A percentile compares a stretch with the other conserved stretches of the same genome.
Conservation (phyloP, 1,140 invertebrate species). For the Mesaphorura yosii region DNA sequence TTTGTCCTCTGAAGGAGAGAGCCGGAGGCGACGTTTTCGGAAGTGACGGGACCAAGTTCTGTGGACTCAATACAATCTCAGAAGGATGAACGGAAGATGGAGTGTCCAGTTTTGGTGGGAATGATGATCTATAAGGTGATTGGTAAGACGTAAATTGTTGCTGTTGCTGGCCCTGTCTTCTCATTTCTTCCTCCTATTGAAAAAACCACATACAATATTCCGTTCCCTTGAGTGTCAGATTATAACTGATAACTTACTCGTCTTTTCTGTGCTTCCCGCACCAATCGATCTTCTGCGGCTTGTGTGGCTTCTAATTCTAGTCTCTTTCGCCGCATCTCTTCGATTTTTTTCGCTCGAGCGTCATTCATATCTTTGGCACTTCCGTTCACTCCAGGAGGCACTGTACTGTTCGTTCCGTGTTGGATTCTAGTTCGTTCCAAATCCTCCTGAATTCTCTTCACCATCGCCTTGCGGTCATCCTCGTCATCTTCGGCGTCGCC, state of each 20-base stretch:
- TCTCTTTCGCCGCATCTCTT: slow-evolving; percentile 44
- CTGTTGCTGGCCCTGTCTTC: slow-evolving; percentile 36
- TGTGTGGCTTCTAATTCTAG: slow-evolving; percentile 36
- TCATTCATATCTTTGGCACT: slow-evolving; percentile 38
- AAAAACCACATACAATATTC: not conserved
- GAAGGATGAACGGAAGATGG: slow-evolving; percentile 25
- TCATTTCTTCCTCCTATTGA: slow-evolving; percentile 40
- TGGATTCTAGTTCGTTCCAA: slow-evolving; percentile 34
- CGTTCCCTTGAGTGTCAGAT: no score
- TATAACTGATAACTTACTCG: slow-evolving; percentile 31
- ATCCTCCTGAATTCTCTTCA: slow-evolving; percentile 36
- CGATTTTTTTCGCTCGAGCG: slow-evolving; percentile 42
- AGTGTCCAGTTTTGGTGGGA: slow-evolving; percentile 27
- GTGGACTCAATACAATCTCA: slow-evolving; percentile 29
- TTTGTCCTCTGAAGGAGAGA: slow-evolving; percentile 4
- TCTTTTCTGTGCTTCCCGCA: slow-evolving; percentile 30
- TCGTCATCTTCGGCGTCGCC: slow-evolving; percentile 44
- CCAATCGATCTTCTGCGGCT: slow-evolving; percentile 27
- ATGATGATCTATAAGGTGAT: slow-evolving; percentile 26
- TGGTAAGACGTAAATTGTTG: slow-evolving; percentile 29
- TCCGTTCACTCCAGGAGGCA: slow-evolving; percentile 28
- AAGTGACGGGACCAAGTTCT: slow-evolving; percentile 28
- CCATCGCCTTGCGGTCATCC: slow-evolving; percentile 32
- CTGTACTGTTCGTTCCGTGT: slow-evolving; percentile 5
- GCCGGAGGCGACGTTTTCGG: slow-evolving; percentile 29